phyloP scores from a whole-genome alignment of 2,888 invertebrate genomes.

The Bembecia ichneumoniformis region DNA sequence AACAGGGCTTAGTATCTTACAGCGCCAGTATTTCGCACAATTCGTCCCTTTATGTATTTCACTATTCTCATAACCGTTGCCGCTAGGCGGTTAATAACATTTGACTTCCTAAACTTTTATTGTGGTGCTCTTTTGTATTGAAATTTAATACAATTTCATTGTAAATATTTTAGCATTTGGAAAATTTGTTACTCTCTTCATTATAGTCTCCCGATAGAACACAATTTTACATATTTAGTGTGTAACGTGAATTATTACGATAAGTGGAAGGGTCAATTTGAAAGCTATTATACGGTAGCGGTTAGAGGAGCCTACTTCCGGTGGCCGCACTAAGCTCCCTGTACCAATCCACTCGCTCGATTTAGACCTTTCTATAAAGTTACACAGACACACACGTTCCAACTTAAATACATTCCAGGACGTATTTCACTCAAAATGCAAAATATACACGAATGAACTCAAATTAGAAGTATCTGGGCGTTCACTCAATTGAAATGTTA shows the following conservation, averaged over 20 bases:
- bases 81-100: slow-evolving; percentile 38
- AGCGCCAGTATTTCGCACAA: slow-evolving; percentile 66
- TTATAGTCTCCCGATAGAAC: too few relatives aligned
- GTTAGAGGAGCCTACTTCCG: slow-evolving; percentile 67
- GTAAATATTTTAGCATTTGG: too few relatives aligned
- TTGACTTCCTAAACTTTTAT: slow-evolving; percentile 58
- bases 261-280: slow-evolving; percentile 65
- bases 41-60: slow-evolving; percentile 69
- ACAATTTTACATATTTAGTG: neutral
- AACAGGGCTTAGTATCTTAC: slow-evolving; percentile 70
- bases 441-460: neutral
- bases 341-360: slow-evolving; percentile 61
- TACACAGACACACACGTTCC: neutral
- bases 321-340: slow-evolving; percentile 67
- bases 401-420: neutral
- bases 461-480: neutral
- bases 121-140: slow-evolving; percentile 42
- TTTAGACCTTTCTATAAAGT: slow-evolving; percentile 45
- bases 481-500: too few relatives aligned
- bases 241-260: slow-evolving; percentile 11
- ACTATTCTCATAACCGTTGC: slow-evolving; percentile 53
- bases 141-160: slow-evolving; percentile 32
- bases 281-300: slow-evolving; percentile 67
- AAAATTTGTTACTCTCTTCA: too few relatives aligned
- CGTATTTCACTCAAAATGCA: neutral